A percentile compares a stretch with the other conserved stretches of the same genome.
Conservation (phyloP, 2,888 invertebrate genomes). For the Acleris emargana region DNA sequence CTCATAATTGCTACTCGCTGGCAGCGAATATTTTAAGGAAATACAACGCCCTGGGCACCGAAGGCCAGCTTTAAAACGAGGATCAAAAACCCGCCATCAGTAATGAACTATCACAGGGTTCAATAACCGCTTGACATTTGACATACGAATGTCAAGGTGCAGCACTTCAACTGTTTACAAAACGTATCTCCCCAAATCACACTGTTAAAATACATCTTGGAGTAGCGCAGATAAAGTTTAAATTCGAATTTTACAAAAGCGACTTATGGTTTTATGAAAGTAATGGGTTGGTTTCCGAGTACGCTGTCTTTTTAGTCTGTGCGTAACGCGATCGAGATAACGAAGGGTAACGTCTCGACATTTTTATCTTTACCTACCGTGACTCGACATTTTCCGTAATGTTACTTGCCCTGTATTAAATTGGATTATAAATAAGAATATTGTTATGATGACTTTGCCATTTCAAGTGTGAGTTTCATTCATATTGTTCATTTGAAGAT, state of each 20-base stretch:
- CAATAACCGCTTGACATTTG: slow-evolving; percentile 78
- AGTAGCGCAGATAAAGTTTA: neutral
- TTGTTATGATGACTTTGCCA: no score
- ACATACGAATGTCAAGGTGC: slow-evolving; percentile 80
- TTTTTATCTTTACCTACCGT: slow-evolving; percentile 26
- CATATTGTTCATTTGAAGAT: no score
- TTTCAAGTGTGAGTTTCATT: no score
- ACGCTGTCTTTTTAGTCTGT: slow-evolving; percentile 18
- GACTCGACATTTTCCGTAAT: slow-evolving; percentile 22
- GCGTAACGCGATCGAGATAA: slow-evolving; percentile 16
- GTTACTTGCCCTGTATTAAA: slow-evolving; percentile 20
- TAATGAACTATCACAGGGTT: slow-evolving; percentile 68
- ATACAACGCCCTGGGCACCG: slow-evolving; percentile 30
- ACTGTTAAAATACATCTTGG: neutral
- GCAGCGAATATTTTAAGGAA: slow-evolving; percentile 12
- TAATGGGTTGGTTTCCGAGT: slow-evolving; percentile 22
- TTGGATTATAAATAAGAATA: neutral
- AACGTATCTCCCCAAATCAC: neutral
- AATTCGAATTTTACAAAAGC: neutral
- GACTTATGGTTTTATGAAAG: neutral
- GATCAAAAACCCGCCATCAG: slow-evolving; percentile 49
- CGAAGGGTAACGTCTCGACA: slow-evolving; percentile 30
- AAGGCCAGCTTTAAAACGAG: slow-evolving; percentile 44
- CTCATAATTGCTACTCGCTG: no score
- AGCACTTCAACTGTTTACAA: slow-evolving; percentile 7